Conservation (phyloP, 2,888 invertebrate species). For the Phymatocera aterrima region DNA sequence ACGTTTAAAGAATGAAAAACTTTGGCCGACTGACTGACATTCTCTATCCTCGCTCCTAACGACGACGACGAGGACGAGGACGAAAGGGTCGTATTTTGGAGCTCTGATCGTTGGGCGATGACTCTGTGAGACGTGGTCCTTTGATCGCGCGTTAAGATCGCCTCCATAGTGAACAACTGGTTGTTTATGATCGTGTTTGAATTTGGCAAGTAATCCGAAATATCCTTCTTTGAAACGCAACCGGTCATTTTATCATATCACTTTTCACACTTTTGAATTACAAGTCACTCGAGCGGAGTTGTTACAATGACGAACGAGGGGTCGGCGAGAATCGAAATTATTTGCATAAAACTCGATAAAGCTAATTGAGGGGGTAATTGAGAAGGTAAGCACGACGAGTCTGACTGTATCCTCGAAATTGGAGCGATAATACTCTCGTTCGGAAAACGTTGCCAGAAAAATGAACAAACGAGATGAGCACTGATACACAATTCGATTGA, state of each 20-base stretch:
- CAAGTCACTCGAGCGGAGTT: background rate
- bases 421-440: too few species aligned
- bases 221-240: slow-evolving; percentile 3
- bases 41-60: background rate
- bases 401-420: too few species aligned
- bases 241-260: slow-evolving; percentile 21
- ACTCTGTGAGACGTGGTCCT: slow-evolving; percentile 70
- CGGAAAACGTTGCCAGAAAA: background rate
- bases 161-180: slow-evolving; percentile 60
- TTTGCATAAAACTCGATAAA: too few species aligned
- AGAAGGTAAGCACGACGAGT: too few species aligned
- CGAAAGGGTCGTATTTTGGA: slow-evolving; percentile 17
- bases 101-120: slow-evolving; percentile 37
- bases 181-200: background rate
- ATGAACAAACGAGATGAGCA: slow-evolving; percentile 56
- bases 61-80: slow-evolving; percentile 12
- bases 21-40: background rate
- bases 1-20: background rate
- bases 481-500: slow-evolving; percentile 68
- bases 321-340: too few species aligned
- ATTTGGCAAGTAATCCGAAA: background rate
- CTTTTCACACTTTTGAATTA: background rate
- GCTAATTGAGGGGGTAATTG: too few species aligned
- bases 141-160: slow-evolving; percentile 68
- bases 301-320: too few species aligned